Percentiles rank a stretch among this genome's conserved stretches.
Conservation (phyloP, 2,797 vertebrate genomes). For the Malurus splendens region DNA sequence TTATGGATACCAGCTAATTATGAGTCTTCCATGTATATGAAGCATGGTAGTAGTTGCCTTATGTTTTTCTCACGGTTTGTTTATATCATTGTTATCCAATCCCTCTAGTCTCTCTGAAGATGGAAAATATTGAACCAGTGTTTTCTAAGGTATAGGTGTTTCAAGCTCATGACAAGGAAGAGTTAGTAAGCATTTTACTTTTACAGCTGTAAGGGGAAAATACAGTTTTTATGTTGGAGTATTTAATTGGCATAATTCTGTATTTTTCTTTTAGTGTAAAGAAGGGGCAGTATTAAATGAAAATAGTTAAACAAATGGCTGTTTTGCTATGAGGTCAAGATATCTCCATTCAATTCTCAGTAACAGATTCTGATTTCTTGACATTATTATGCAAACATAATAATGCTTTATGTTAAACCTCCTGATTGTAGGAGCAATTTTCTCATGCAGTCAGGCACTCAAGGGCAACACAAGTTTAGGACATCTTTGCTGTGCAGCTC, state of each 20-base stretch:
- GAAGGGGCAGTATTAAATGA: background rate
- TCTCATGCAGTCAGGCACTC: background rate
- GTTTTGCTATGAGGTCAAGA: background rate
- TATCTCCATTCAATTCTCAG: background rate
- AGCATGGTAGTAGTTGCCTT: background rate
- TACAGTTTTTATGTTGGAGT: background rate
- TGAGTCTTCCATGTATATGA: background rate
- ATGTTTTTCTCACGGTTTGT: background rate
- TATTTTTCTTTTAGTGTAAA: background rate
- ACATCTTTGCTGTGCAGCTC: background rate
- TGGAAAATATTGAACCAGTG: background rate
- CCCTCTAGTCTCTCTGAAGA: background rate
- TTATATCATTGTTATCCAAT: background rate
- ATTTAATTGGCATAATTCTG: background rate
- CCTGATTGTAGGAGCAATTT: background rate
- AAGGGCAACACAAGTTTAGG: background rate
- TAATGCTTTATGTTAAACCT: background rate
- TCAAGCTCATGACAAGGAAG: background rate
- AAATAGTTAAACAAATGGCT: background rate
- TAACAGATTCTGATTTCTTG: background rate
- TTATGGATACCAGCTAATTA: background rate
- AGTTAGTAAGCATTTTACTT: background rate
- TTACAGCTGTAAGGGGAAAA: background rate
- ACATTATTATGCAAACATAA: background rate
- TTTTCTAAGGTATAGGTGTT: background rate